Evolutionary conservation across 2,797 vertebrate genomes (phyloP).

Genomic region (Nothura maculosa): DNA sequence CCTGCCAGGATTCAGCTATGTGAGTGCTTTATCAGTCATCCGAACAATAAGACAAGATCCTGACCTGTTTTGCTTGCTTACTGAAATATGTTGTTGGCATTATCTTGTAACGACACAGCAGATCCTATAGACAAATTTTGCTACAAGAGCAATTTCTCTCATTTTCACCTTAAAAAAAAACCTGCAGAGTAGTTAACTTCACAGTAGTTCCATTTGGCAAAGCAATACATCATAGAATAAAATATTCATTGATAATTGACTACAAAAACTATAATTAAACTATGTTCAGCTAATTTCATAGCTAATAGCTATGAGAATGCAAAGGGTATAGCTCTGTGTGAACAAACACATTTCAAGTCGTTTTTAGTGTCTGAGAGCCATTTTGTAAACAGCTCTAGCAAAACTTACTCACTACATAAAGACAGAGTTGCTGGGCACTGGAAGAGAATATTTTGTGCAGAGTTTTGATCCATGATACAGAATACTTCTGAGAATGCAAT

Average conservation of each 20-base stretch:
- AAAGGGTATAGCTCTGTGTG: neutral
- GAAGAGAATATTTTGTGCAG: neutral
- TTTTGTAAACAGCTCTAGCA: neutral
- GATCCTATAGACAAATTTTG: constrained; percentile 46
- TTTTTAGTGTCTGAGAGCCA: neutral
- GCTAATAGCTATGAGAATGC: constrained; percentile 11
- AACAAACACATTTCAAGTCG: neutral
- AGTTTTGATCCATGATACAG: neutral
- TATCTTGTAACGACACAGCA: constrained; percentile 54
- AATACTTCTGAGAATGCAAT: constrained; percentile 14
- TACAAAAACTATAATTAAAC: constrained; percentile 68
- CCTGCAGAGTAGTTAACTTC: constrained; percentile 76
- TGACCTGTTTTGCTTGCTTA: constrained; percentile 58
- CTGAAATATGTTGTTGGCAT: constrained; percentile 48
- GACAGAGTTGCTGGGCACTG: neutral
- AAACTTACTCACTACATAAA: neutral
- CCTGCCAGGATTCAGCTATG: constrained; percentile 20
- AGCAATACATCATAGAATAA: constrained; percentile 63
- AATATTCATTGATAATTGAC: constrained; percentile 75
- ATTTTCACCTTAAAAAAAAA: constrained; percentile 67
- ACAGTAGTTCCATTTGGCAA: constrained; percentile 68
- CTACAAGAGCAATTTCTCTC: constrained; percentile 58
- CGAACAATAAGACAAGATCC: constrained; percentile 12
- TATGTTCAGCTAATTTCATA: constrained; percentile 43
- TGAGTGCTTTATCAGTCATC: constrained; percentile 48